phyloP scores from a whole-genome alignment of 1,140 invertebrate species.

The Copidosoma floridanum region DNA sequence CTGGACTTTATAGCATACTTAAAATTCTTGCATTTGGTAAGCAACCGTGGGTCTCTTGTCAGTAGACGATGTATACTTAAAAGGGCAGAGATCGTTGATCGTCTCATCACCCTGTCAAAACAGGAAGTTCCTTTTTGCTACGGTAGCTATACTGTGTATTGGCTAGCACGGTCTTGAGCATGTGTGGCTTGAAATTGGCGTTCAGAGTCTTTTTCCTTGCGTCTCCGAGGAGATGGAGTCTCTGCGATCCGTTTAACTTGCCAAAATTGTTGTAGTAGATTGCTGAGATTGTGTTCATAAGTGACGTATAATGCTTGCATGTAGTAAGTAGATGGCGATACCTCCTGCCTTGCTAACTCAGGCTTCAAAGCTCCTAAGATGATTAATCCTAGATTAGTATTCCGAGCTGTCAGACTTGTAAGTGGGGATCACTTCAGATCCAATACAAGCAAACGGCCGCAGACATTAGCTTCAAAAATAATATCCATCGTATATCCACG shows the following conservation, averaged over 20 bases:
- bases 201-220: too few species aligned
- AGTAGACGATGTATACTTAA: neutral
- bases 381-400: constrained; percentile 38
- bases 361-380: too few species aligned
- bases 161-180: neutral
- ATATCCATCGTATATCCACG: constrained; percentile 9
- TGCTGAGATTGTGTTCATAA: too few species aligned
- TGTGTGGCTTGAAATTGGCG: too few species aligned
- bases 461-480: constrained; percentile 23
- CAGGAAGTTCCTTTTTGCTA: neutral
- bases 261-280: too few species aligned
- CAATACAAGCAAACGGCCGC: constrained; percentile 2
- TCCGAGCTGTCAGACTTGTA: constrained; percentile 32
- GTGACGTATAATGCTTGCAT: too few species aligned
- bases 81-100: neutral
- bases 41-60: neutral
- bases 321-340: too few species aligned
- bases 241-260: too few species aligned
- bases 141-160: neutral
- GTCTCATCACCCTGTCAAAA: neutral
- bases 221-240: too few species aligned
- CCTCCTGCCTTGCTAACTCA: too few species aligned
- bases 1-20: neutral
- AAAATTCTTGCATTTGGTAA: neutral
- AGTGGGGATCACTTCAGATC: neutral